Base-by-base conservation (phyloP, 2,888 invertebrate species). In the Galerucella calmariensis region DNA sequence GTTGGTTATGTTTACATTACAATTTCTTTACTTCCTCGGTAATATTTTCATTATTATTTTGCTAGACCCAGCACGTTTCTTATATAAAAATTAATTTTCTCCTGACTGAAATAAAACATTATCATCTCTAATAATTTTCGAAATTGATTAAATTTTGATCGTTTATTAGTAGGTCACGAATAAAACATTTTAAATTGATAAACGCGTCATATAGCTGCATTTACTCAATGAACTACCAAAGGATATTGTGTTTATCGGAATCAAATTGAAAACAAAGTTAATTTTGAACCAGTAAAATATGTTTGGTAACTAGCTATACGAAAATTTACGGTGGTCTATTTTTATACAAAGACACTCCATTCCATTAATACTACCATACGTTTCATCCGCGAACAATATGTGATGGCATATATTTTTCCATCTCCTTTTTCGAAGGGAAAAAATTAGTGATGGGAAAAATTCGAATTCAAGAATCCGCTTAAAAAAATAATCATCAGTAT, bases 321-420 rank as follows among this genome's bases (percentile, higher is more conserved):
- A 76, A 56, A 75, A 78, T 78, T 75, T 76, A 76, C 78, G 62
- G 68, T 78, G 73, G 74, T 79, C 81, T 81, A 81, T 81, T 81
- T 81, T 73, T 65, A 78, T 72, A 61, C 74, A 51, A 79, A 65
- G 63, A 79, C 78, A 79, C 77, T 79, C 16, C 80, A 80, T 73
- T 78, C 76, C 73, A 69, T 66, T 67, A 70, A 67, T 67, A 41
- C 35, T 41, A 41, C 35, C 35, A 41, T 41, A 74, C 67, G 70
- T 16, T 16, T 67, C 59, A 35, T 59, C 70, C 24, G 62, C 35
- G 48, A 44, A 20, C 27, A 27, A 27, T 27, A 63, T 63, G 20
- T 16, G 6, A 44, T 44, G 56, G 16, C 51, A 5, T n/a, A 51
- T 14, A 4, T 35, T 35, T 35, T 35, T 35, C 35, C 6, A 35